phyloP scores from a whole-genome alignment of 2,797 vertebrate species.

The Hemitrygon akajei region DNA sequence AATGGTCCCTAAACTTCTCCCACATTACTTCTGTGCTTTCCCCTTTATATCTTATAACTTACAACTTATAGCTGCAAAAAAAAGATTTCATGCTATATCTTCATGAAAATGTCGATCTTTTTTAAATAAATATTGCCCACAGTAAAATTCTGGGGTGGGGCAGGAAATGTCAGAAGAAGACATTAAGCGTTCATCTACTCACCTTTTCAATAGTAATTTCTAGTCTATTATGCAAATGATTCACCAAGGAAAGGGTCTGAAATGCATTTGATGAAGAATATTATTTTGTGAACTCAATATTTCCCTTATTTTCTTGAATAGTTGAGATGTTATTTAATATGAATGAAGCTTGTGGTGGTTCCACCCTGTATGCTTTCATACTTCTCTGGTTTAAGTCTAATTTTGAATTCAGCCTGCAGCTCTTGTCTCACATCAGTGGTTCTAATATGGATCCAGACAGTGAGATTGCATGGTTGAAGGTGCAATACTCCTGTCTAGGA shows the following conservation, averaged over 20 bases:
- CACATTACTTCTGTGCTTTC: too few relatives aligned
- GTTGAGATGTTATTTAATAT: background rate
- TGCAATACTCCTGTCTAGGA: background rate
- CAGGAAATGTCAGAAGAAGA: background rate
- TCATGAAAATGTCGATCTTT: background rate
- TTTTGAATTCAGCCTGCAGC: background rate
- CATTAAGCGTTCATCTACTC: conserved; percentile 6
- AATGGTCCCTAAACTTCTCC: too few relatives aligned
- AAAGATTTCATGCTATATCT: background rate
- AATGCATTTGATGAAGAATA: background rate
- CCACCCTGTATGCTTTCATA: background rate
- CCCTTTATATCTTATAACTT: too few relatives aligned
- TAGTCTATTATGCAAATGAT: background rate
- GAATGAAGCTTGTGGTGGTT: background rate
- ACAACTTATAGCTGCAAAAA: background rate
- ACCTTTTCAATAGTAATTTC: background rate
- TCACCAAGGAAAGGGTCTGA: background rate
- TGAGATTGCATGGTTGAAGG: background rate
- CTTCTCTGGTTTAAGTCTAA: background rate
- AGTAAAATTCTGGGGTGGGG: background rate
- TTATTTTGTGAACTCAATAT: background rate
- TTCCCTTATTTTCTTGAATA: background rate
- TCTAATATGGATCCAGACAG: background rate
- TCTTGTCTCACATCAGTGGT: background rate
- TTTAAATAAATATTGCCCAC: background rate